Base-by-base conservation (phyloP, 2,113 vertebrate species). In the Mus spicilegus region DNA sequence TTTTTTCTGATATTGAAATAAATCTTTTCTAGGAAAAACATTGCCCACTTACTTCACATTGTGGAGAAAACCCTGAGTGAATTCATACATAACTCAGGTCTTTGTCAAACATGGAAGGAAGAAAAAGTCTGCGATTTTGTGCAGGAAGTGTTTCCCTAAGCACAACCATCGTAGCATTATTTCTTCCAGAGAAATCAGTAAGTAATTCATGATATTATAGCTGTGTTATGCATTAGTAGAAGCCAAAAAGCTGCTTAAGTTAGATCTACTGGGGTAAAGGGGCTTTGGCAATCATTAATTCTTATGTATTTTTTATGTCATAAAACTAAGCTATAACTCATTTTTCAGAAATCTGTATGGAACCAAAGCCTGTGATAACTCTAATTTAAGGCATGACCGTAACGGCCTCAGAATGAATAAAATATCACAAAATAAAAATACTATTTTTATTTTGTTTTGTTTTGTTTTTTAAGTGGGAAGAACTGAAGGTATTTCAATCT, bases 151-250 rank as follows among this genome's bases (percentile, higher is more conserved):
- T 51, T 91, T 51, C 65, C 61, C n/a, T 58, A 26, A 78, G 19
- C 16, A 87, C 14, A 13, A 39, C 63, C 39, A 81, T 19, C 72
- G 20, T 54, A 75, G 61, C 73, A 13, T 49, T 76, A 56, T 33
- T 70, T 6, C 63, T 96, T 88, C 61, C 58, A 61, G 28, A 73
- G 90, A 76, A 94, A 65, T 87, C 73, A 85, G 26, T 39, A 61
- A 51, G 56, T 65, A 75, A 92, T 26, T 39, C 80, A 95, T 77
- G 85, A 54, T 92, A 51, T 42, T 78, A 77, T 72, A 93, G 94
- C 89, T 30, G 17, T 87, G 13, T 81, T 88, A 69, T 90, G 12
- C 10, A 51, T 46, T 77, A 89, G 3, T 54, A 49, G 56, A 90
- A 84, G 24, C 33, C 49, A 90, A 46, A 0, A 20, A 28, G 87